Percentiles rank a stretch among this genome's conserved stretches.
phyloP scores from a whole-genome alignment of 2,797 vertebrate genomes.

The Hoplostethus mediterraneus region DNA sequence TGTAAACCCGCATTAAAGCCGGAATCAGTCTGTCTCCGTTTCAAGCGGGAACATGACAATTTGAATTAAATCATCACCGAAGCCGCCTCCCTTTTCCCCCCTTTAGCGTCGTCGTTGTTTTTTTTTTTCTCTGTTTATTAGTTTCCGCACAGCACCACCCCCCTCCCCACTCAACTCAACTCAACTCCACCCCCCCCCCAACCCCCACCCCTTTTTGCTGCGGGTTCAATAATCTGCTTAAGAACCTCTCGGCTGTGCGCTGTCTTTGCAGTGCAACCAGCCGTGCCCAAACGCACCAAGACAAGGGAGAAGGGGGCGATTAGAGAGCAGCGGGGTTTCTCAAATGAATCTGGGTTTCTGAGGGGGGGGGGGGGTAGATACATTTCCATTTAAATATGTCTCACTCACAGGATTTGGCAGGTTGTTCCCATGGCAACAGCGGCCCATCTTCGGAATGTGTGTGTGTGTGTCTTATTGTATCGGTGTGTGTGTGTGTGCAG shows the following conservation, averaged over 20 bases:
- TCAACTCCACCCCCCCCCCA: conserved; percentile 19
- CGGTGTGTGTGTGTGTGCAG: neutral
- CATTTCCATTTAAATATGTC: conserved; percentile 83
- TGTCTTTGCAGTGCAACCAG: conserved; percentile 68
- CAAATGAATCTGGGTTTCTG: conserved; percentile 74
- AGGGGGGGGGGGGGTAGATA: conserved; percentile 31
- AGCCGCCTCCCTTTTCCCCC: conserved; percentile 23
- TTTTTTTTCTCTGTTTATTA: conserved; percentile 53
- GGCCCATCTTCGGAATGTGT: conserved; percentile 56
- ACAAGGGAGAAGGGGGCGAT: conserved; percentile 47
- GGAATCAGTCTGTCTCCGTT: conserved; percentile 50
- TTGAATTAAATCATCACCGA: conserved; percentile 69
- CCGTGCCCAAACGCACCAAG: conserved; percentile 65
- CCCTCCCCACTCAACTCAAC: too few relatives aligned
- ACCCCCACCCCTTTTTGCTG: conserved; percentile 37
- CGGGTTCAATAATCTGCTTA: conserved; percentile 73
- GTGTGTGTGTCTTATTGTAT: conserved; percentile 11
- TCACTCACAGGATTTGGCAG: conserved; percentile 81
- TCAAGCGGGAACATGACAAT: conserved; percentile 61
- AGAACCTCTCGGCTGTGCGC: conserved; percentile 64
- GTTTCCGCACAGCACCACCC: conserved; percentile 12
- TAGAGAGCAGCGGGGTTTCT: conserved; percentile 48
- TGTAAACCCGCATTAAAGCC: conserved; percentile 54
- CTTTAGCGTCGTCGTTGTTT: conserved; percentile 40
- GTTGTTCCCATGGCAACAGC: conserved; percentile 80